A percentile compares a stretch with the other conserved stretches of the same genome.
phyloP scores from a whole-genome alignment of 1,140 invertebrate genomes.

The Varroa destructor region DNA sequence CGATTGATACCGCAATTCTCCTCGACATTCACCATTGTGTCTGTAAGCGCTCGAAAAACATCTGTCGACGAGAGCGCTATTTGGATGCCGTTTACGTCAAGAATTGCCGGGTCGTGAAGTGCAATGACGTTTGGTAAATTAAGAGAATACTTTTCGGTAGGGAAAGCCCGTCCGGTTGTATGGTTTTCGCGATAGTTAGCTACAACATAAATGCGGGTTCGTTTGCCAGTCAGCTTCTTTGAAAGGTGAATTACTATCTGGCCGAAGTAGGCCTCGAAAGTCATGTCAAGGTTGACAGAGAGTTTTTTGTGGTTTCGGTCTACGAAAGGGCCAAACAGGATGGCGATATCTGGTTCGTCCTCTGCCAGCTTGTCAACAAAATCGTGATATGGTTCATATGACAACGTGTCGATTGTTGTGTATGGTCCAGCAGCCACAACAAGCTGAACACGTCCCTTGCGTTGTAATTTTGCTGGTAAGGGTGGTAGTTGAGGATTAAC shows the following conservation, averaged over 20 bases:
- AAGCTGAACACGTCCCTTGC: constrained; percentile 47
- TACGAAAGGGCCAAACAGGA: background rate
- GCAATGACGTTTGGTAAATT: background rate
- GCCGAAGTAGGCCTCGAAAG: background rate
- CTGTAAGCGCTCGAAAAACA: background rate
- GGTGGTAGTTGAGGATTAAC: background rate
- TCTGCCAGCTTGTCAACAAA: constrained; percentile 43
- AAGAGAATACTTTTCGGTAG: background rate
- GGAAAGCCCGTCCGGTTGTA: constrained; percentile 7
- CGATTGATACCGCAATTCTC: constrained; percentile 15
- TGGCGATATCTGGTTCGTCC: constrained; percentile 5
- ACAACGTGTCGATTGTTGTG: constrained; percentile 56
- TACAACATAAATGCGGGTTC: background rate
- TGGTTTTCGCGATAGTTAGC: constrained; percentile 25
- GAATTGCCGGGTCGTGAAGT: constrained; percentile 9
- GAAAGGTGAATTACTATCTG: background rate
- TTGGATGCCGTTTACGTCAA: constrained; percentile 22
- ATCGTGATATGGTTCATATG: constrained; percentile 65
- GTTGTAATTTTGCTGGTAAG: background rate
- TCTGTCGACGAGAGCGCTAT: constrained; percentile 19
- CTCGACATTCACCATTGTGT: constrained; percentile 10
- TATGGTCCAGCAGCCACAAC: constrained; percentile 68
- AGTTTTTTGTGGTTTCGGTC: constrained; percentile 20
- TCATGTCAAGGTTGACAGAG: background rate
- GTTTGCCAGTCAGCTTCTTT: constrained; percentile 2